phyloP scores from a whole-genome alignment of 2,888 invertebrate species.

The Homarus gammarus region DNA sequence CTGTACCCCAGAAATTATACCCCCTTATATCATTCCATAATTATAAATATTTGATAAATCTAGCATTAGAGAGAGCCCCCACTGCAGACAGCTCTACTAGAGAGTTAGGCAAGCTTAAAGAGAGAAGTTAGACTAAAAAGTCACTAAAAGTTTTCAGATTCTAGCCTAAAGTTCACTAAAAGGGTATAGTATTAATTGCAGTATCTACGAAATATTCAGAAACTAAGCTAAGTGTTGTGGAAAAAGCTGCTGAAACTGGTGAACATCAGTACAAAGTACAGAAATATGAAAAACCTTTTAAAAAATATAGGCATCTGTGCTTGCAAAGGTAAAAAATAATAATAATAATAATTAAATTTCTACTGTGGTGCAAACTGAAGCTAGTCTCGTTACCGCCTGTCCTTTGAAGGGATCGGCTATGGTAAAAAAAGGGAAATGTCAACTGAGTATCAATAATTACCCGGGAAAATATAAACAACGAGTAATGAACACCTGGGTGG shows the following conservation, averaged over 20 bases:
- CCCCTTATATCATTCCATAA: slow-evolving; percentile 23
- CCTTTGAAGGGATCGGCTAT: slow-evolving; percentile 64
- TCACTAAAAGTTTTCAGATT: slow-evolving; percentile 8
- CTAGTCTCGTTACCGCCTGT: slow-evolving; percentile 54
- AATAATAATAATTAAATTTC: slow-evolving; percentile 43
- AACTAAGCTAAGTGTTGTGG: slow-evolving; percentile 32
- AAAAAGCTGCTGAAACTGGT: slow-evolving; percentile 15
- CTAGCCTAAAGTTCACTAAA: slow-evolving; percentile 43
- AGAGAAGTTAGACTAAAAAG: slow-evolving; percentile 14
- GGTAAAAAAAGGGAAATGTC: slow-evolving; percentile 41
- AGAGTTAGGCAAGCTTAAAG: slow-evolving; percentile 39
- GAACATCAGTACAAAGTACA: slow-evolving; percentile 27
- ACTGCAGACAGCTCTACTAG: slow-evolving; percentile 28
- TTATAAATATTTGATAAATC: slow-evolving; percentile 20
- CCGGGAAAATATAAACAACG: slow-evolving; percentile 33
- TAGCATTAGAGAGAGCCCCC: slow-evolving; percentile 30
- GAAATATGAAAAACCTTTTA: slow-evolving; percentile 31
- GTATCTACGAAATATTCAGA: slow-evolving; percentile 24
- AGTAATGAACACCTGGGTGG: neutral
- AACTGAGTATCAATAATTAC: slow-evolving; percentile 44
- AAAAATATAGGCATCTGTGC: slow-evolving; percentile 43
- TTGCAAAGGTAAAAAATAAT: slow-evolving; percentile 43
- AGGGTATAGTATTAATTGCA: slow-evolving; percentile 34
- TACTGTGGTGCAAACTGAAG: slow-evolving; percentile 60
- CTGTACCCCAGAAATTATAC: neutral